A percentile compares a stretch with the other conserved stretches of the same genome.
These are phyloP conservation scores for Leucophora obtusa DNA, from an alignment of 2,888 invertebrate species.

Conservation along the genomic window DNA sequence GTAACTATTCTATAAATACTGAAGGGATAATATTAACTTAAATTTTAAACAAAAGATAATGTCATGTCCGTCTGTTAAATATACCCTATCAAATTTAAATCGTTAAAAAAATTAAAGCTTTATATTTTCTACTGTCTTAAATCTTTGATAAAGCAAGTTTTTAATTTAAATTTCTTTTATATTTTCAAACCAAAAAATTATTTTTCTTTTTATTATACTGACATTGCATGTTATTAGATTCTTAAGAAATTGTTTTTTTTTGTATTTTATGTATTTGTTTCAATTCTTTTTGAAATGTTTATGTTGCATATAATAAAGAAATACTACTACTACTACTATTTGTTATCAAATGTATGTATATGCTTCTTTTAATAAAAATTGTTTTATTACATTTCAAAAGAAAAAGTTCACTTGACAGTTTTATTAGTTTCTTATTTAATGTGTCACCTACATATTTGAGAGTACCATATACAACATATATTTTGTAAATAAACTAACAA, in stretches of 20 bases:
- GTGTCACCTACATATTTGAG: constrained; percentile 11
- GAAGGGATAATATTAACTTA: no score
- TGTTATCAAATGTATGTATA: neutral
- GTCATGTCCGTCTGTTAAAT: no score
- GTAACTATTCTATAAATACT: no score
- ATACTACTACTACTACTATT: no score
- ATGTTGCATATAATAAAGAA: no score
- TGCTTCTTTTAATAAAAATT: constrained; percentile 28
- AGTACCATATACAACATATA: neutral
- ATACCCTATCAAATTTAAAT: no score
- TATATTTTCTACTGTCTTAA: no score
- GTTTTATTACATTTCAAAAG: constrained; percentile 34
- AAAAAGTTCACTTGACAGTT: constrained; percentile 45
- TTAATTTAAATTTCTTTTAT: no score
- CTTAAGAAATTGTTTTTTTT: neutral
- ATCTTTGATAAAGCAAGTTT: no score
- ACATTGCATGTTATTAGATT: neutral
- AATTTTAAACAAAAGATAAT: no score
- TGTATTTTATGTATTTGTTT: neutral
- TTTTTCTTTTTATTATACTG: neutral
- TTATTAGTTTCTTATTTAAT: constrained; percentile 42
- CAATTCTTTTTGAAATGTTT: neutral
- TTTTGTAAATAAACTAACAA: constrained; percentile 9
- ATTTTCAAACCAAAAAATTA: no score
- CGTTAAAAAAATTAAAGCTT: no score